Conservation (phyloP, 64 coral and sea anemone genomes). For the Actinia equina region DNA sequence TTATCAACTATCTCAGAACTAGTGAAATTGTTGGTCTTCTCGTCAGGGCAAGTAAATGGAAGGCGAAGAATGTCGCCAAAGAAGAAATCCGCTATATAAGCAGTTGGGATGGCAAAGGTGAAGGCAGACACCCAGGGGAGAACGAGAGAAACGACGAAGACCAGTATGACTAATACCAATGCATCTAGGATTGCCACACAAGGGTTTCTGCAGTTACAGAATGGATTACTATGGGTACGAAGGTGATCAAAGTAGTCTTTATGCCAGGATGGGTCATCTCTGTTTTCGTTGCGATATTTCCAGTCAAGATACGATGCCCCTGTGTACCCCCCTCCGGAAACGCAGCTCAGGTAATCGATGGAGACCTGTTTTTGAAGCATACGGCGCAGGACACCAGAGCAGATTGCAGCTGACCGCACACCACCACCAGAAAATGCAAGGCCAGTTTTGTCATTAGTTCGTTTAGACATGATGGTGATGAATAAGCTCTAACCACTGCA, state of each 20-base stretch:
- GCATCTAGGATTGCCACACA: slow-evolving; percentile 41
- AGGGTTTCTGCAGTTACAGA: slow-evolving; percentile 43
- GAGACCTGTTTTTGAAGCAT: slow-evolving; percentile 28
- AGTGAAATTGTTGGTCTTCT: slow-evolving; percentile 20
- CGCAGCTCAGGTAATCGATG: slow-evolving; percentile 63
- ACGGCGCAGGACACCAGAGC: slow-evolving; percentile 65
- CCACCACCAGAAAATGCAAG: slow-evolving; percentile 77
- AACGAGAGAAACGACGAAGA: slow-evolving; percentile 38
- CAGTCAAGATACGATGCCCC: slow-evolving; percentile 70
- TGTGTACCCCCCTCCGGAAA: slow-evolving; percentile 62
- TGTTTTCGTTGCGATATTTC: slow-evolving; percentile 59
- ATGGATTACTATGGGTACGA: slow-evolving; percentile 19
- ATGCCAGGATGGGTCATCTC: slow-evolving; percentile 61
- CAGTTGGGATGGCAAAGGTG: slow-evolving; percentile 37
- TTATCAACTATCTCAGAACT: slow-evolving; percentile 15
- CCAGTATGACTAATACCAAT: background rate
- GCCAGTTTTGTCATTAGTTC: slow-evolving; percentile 14
- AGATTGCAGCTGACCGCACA: slow-evolving; percentile 66
- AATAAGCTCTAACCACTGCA: too few species aligned
- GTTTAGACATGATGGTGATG: background rate
- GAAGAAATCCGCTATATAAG: slow-evolving; percentile 60
- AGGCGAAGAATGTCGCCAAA: slow-evolving; percentile 49
- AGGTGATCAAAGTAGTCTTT: slow-evolving; percentile 70
- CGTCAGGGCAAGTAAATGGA: slow-evolving; percentile 41
- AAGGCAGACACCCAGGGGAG: slow-evolving; percentile 29